Evolutionary conservation across 2,888 invertebrate species (phyloP).

Genomic region (Stegophylla sp.): DNA sequence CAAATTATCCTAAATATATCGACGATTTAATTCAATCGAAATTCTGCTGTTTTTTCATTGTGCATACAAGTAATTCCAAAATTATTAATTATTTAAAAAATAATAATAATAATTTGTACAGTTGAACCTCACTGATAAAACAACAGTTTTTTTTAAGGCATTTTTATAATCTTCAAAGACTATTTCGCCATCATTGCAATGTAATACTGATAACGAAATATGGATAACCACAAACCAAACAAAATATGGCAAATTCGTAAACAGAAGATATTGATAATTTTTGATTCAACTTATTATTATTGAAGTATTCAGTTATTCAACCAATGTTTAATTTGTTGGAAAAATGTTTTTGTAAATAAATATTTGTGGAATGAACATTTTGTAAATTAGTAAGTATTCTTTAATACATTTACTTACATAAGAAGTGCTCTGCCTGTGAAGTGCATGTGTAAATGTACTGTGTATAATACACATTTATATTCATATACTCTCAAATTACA

Average conservation of each 20-base stretch:
- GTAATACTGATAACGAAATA: conserved; percentile 39
- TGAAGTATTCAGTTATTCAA: no score
- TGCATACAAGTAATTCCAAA: background rate
- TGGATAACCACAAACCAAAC: conserved; percentile 40
- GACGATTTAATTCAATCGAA: no score
- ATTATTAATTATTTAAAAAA: no score
- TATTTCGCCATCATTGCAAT: conserved; percentile 24
- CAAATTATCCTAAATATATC: no score
- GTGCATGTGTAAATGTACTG: no score
- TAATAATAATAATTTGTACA: no score
- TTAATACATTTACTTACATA: background rate
- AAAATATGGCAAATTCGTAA: conserved; percentile 21
- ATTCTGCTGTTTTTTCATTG: no score
- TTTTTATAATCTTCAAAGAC: background rate
- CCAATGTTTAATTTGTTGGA: background rate
- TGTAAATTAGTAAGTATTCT: background rate
- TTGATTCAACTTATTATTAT: no score
- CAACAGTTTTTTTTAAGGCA: background rate
- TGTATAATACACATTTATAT: no score
- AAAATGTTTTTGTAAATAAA: background rate
- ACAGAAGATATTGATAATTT: conserved; percentile 2
- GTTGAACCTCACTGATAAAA: background rate
- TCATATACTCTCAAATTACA: no score
- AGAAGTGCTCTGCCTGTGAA: no score
- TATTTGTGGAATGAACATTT: background rate